Conservation (phyloP, 2,113 vertebrate species). For the Girardinichthys multiradiatus region DNA sequence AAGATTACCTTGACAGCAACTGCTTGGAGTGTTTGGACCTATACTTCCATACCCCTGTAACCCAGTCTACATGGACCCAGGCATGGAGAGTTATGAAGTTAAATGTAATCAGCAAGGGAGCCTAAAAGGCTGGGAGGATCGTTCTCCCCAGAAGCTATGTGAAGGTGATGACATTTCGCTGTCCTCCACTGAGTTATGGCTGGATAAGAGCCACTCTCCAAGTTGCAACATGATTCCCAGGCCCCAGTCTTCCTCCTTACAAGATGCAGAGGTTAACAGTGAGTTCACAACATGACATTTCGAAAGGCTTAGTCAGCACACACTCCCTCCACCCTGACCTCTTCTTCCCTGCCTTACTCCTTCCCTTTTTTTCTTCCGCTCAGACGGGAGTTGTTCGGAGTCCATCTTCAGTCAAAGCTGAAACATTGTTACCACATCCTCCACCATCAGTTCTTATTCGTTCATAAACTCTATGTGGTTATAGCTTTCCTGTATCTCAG, state of each 20-base stretch:
- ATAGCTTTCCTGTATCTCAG: slow-evolving; percentile 21
- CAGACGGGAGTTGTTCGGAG: slow-evolving; percentile 29
- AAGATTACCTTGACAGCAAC: slow-evolving; percentile 35
- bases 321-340: slow-evolving; percentile 55
- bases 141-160: slow-evolving; percentile 13
- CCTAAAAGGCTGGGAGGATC: slow-evolving; percentile 9
- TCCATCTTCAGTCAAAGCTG: slow-evolving; percentile 50
- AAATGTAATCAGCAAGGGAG: slow-evolving; percentile 42
- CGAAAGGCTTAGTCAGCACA: slow-evolving; percentile 65
- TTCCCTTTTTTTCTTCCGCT: slow-evolving; percentile 47
- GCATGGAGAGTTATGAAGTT: slow-evolving; percentile 28
- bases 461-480: slow-evolving; percentile 20
- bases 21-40: neutral
- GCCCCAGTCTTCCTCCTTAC: slow-evolving; percentile 48
- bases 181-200: slow-evolving; percentile 61
- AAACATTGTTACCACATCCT: slow-evolving; percentile 41
- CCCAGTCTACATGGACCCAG: slow-evolving; percentile 21
- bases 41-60: slow-evolving; percentile 2
- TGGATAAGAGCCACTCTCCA: slow-evolving; percentile 46
- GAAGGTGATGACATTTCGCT: slow-evolving; percentile 51
- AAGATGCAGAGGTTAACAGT: slow-evolving; percentile 68
- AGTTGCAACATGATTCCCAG: slow-evolving; percentile 66
- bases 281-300: slow-evolving; percentile 70
- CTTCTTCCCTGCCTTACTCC: slow-evolving; percentile 29
- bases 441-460: slow-evolving; percentile 27